These are phyloP conservation scores for Trematocara variabile DNA, from an alignment of 2,113 vertebrate species.

Conservation along the genomic window DNA sequence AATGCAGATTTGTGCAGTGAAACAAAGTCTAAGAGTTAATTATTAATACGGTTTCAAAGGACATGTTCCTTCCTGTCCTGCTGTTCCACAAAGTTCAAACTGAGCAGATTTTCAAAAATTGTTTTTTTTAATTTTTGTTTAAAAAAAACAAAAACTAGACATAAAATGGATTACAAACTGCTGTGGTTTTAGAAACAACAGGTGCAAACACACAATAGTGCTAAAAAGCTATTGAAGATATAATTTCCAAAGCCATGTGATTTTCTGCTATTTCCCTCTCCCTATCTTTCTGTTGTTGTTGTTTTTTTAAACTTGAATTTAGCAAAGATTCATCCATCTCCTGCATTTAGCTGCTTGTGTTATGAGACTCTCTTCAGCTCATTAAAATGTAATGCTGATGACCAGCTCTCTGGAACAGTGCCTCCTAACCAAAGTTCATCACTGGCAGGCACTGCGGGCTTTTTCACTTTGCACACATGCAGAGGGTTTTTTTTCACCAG, in stretches of 20 bases:
- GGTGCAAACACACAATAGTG: not conserved
- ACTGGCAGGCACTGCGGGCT: conserved; percentile 61
- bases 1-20: not conserved
- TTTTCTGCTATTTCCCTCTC: not conserved
- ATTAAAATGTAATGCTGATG: conserved; percentile 83
- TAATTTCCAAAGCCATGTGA: not conserved
- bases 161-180: not conserved
- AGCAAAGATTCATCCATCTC: conserved; percentile 28
- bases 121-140: not conserved
- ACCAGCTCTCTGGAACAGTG: conserved; percentile 81
- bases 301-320: conserved; percentile 35
- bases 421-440: conserved; percentile 85
- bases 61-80: not conserved
- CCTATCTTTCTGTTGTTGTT: conserved; percentile 19
- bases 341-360: conserved; percentile 48
- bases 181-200: conserved; percentile 4
- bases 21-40: conserved; percentile 12
- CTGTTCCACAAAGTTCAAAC: not conserved
- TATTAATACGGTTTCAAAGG: conserved; percentile 24
- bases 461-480: conserved; percentile 49
- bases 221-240: conserved; percentile 30
- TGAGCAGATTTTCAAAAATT: not conserved
- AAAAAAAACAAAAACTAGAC: not conserved
- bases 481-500: conserved; percentile 7
- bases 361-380: conserved; percentile 78